Percentiles rank a stretch among this genome's conserved stretches.
Evolutionary conservation across 1,140 invertebrate species (phyloP).

Genomic region (Trachymyrmex cornetzi): DNA sequence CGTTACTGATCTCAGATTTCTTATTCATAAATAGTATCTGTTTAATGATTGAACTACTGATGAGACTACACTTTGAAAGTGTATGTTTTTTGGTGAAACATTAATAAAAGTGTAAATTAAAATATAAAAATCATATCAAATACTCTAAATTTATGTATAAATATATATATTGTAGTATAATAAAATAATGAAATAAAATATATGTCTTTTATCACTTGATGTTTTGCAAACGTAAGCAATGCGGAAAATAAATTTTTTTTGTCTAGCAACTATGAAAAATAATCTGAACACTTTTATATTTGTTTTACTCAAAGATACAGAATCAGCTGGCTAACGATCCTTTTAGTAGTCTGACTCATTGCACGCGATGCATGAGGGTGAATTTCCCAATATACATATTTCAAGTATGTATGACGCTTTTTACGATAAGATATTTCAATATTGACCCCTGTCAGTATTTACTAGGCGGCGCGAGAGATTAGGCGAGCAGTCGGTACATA

Average conservation of each 20-base stretch:
- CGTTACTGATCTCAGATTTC: not conserved
- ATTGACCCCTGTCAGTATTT: conserved; percentile 83
- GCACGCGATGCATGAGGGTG: conserved; percentile 59
- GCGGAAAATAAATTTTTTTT: not conserved
- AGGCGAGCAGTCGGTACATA: conserved; percentile 78
- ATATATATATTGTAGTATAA: too few species aligned
- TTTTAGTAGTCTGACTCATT: conserved; percentile 75
- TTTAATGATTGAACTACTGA: not conserved
- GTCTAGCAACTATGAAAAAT: too few species aligned
- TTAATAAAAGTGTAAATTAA: not conserved
- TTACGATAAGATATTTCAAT: conserved; percentile 84
- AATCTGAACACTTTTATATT: not conserved
- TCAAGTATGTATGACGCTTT: conserved; percentile 76
- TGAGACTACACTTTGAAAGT: not conserved
- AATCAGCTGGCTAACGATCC: conserved; percentile 37
- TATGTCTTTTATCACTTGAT: not conserved
- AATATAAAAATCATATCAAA: not conserved
- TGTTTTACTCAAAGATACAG: not conserved
- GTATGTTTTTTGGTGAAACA: not conserved
- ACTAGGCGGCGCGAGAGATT: conserved; percentile 77
- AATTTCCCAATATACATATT: conserved; percentile 74
- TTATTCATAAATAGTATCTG: not conserved
- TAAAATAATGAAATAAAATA: not conserved
- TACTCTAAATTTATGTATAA: not conserved
- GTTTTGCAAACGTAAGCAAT: not conserved